A percentile compares a stretch with the other conserved stretches of the same genome.
Evolutionary conservation across 2,113 vertebrate genomes (phyloP).

Genomic region (Heterochromis multidens): DNA sequence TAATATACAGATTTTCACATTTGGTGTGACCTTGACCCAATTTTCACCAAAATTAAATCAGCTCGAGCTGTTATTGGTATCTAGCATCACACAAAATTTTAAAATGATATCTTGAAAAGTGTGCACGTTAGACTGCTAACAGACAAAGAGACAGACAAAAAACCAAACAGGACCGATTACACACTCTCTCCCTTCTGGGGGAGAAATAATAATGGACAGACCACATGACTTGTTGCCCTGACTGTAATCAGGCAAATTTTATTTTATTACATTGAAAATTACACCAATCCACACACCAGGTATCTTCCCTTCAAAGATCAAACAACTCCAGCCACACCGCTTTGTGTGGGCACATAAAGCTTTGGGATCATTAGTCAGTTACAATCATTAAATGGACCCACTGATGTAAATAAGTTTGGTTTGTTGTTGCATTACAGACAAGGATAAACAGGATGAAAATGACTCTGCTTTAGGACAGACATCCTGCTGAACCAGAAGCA

Average conservation of each 20-base stretch:
- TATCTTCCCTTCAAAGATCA: neutral
- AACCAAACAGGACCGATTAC: too few relatives aligned
- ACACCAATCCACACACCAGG: constrained; percentile 15
- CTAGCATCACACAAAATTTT: too few relatives aligned
- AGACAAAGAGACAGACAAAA: too few relatives aligned
- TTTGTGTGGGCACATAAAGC: neutral
- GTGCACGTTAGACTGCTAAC: too few relatives aligned
- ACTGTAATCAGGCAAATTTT: neutral
- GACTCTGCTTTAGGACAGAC: neutral
- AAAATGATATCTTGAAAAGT: too few relatives aligned
- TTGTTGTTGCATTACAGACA: neutral
- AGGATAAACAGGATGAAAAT: neutral
- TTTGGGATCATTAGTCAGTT: constrained; percentile 64
- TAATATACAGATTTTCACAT: too few relatives aligned
- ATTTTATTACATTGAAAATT: constrained; percentile 17
- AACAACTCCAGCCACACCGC: neutral
- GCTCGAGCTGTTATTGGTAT: too few relatives aligned
- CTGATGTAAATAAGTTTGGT: neutral
- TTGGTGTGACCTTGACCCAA: too few relatives aligned
- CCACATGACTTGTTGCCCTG: neutral
- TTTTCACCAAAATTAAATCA: too few relatives aligned
- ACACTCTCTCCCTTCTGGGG: too few relatives aligned
- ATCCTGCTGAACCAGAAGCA: neutral
- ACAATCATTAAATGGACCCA: neutral
- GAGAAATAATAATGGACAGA: neutral